Base-by-base conservation (phyloP, 2,888 invertebrate genomes). In the Sabatieria punctata region DNA sequence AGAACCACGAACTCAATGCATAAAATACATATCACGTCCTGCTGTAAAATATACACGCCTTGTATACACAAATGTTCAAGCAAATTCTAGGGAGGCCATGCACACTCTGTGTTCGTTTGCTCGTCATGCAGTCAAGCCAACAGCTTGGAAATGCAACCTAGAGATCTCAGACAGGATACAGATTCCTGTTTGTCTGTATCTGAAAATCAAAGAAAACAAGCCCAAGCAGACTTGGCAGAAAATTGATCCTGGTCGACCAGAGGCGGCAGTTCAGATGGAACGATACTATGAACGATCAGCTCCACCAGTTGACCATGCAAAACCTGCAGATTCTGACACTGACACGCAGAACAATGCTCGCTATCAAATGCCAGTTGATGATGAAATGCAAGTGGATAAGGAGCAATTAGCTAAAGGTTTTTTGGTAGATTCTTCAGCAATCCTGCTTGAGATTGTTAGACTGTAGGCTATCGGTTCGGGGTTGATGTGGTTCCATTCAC, bases 131-230 rank as follows among this genome's bases (percentile, higher is more conserved):
- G 60, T 68, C 1, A 71, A 70, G 30, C 69, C 77, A 0, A 68
- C 70, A 48, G 71, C 76, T 0, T 80, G 80, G 79, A 77, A 78
- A 67, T 72, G 74, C 26, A 72, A 74, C 47, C 64, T 82, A 40
- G 73, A 74, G 46, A 64, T 73, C 30, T 70, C 70, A 2, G 55
- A 56, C 2, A 57, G 74, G 51, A 72, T 80, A 24, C 67, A 70
- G 51, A 77, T 81, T 51, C 75, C 76, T 13, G 70, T 80, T 4
- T 72, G 75, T 30, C 71, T 74, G 23, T 78, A 74, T 55, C 71
- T 63, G 11, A 69, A 68, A n/a, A 38, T 21, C 15, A 13, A 21
- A 21, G 38, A 38, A 21, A n/a, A 6, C 8, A n/a, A 21, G 22
- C 8, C 22, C 47, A n/a, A n/a, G n/a, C 39, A 51, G 37, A 45